A percentile compares a stretch with the other conserved stretches of the same genome.
Conservation (phyloP, 2,888 invertebrate genomes). For the Dendrolimus pini region DNA sequence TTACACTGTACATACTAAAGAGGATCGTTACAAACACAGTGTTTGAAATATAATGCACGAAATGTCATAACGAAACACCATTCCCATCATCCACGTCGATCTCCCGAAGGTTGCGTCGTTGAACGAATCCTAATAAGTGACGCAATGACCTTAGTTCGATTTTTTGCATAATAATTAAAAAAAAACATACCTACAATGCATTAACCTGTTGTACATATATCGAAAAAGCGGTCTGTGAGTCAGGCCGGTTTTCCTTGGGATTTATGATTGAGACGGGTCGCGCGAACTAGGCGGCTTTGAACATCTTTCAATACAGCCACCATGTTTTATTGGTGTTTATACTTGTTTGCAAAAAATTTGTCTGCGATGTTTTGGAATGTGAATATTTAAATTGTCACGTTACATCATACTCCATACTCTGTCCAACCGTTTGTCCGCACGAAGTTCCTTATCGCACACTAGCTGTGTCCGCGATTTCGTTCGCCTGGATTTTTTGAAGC, state of each 20-base stretch:
- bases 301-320: neutral
- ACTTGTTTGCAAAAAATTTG: too few species aligned
- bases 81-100: conserved; percentile 18
- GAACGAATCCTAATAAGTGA: conserved; percentile 52
- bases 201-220: conserved; percentile 41
- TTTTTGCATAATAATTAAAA: conserved; percentile 43
- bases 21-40: too few species aligned
- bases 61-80: neutral
- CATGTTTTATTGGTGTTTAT: neutral
- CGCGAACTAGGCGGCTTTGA: conserved; percentile 3
- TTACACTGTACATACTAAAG: too few species aligned
- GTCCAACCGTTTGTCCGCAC: too few species aligned
- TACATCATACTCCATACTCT: too few species aligned
- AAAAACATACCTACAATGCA: conserved; percentile 38
- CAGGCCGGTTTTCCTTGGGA: conserved; percentile 32
- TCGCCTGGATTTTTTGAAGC: too few species aligned
- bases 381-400: too few species aligned
- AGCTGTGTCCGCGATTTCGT: too few species aligned
- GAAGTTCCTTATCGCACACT: too few species aligned
- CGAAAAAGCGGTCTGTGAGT: conserved; percentile 21
- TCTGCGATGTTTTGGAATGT: too few species aligned
- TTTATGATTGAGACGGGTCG: conserved; percentile 7
- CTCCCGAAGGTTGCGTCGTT: conserved; percentile 8
- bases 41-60: neutral
- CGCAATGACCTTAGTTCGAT: conserved; percentile 50